Conservation (phyloP, 2,797 vertebrate genomes). For the Pelobates cultripes region DNA sequence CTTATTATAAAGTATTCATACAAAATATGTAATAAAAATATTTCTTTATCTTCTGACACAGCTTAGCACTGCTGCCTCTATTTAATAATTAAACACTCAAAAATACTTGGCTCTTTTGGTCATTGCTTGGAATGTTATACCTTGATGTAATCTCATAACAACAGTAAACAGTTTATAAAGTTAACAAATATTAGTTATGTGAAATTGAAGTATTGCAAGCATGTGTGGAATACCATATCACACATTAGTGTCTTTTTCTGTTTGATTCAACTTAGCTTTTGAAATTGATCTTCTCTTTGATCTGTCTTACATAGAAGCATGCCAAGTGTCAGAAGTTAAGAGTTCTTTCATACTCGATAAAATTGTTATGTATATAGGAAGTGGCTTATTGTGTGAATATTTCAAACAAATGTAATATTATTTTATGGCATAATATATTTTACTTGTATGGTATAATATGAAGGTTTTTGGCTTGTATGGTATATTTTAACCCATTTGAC, state of each 20-base stretch:
- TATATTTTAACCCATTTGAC: slow-evolving; percentile 1
- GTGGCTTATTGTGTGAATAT: neutral
- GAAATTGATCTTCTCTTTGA: slow-evolving; percentile 31
- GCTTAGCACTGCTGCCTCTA: neutral
- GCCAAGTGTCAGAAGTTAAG: slow-evolving; percentile 18
- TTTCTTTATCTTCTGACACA: slow-evolving; percentile 18
- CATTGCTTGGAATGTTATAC: slow-evolving; percentile 11
- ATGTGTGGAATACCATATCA: slow-evolving; percentile 43
- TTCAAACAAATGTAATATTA: slow-evolving; percentile 6
- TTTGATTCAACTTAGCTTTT: slow-evolving; percentile 29
- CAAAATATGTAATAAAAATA: slow-evolving; percentile 33
- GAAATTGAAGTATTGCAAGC: slow-evolving; percentile 26
- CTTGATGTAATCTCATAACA: slow-evolving; percentile 36
- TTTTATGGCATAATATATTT: neutral
- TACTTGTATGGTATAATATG: neutral
- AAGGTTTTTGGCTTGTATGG: neutral
- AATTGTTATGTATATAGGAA: slow-evolving; percentile 12
- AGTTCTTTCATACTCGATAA: neutral
- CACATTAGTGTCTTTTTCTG: slow-evolving; percentile 39
- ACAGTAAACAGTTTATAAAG: slow-evolving; percentile 30
- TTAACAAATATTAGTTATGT: slow-evolving; percentile 33
- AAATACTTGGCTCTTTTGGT: slow-evolving; percentile 22
- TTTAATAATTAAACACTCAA: slow-evolving; percentile 6
- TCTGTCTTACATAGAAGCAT: slow-evolving; percentile 1
- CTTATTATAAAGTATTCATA: slow-evolving; percentile 8